Conservation (phyloP, 2,113 vertebrate genomes). For the Colius striatus region DNA sequence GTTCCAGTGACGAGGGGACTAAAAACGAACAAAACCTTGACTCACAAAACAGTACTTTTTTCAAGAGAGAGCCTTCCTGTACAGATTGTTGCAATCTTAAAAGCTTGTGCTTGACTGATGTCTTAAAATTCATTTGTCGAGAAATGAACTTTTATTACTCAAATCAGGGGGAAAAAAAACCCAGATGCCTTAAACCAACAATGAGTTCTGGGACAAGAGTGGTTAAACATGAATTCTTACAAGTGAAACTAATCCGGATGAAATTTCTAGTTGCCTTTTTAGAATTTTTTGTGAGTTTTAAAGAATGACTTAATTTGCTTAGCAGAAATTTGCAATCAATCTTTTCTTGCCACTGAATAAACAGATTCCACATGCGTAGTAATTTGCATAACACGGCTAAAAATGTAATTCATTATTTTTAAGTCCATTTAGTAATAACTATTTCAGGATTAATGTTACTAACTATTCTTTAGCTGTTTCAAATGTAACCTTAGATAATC, state of each 20-base stretch:
- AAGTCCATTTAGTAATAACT: conserved; percentile 64
- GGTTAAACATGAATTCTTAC: conserved; percentile 9
- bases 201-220: conserved; percentile 30
- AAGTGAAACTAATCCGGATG: conserved; percentile 21
- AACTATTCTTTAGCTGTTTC: conserved; percentile 29
- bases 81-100: neutral
- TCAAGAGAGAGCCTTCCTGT: neutral
- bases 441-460: conserved; percentile 42
- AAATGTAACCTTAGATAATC: conserved; percentile 34
- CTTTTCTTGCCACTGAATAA: conserved; percentile 68
- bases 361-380: conserved; percentile 51
- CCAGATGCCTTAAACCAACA: neutral
- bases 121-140: neutral
- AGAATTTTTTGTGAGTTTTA: conserved; percentile 59
- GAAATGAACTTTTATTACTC: neutral
- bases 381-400: conserved; percentile 64
- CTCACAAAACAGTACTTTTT: neutral
- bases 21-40: neutral
- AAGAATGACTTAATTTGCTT: conserved; percentile 68
- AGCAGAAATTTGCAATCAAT: conserved; percentile 66
- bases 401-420: conserved; percentile 65
- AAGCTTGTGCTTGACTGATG: neutral
- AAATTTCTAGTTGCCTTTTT: conserved; percentile 60
- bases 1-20: neutral
- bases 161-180: neutral